Base-by-base conservation (phyloP, 1,140 invertebrate genomes). In the Plectrocnemia conspersa region DNA sequence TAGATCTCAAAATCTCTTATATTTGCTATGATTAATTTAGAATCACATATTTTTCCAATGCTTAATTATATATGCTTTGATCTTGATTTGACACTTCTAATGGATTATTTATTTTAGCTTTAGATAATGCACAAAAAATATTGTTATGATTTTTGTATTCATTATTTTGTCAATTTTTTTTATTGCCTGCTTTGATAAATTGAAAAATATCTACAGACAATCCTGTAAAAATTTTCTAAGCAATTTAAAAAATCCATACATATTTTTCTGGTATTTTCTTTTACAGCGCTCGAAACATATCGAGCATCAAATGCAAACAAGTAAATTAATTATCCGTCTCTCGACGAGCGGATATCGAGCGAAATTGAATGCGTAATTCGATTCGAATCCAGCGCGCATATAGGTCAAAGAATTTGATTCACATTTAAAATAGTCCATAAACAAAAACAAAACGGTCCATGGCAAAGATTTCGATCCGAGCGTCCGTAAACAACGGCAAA, bases 401-500 rank as follows among this genome's bases (percentile, higher is more conserved):
- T 19, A 40, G 40, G 15, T 13, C 27, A 53, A 1, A 11, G 6
- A 44, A 11, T 38, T 38, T 15, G 5, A n/a, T n/a, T n/a, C n/a
- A n/a, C n/a, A n/a, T n/a, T n/a, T n/a, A n/a, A n/a, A n/a, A n/a
- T n/a, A n/a, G n/a, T n/a, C n/a, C n/a, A n/a, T n/a, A n/a, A n/a
- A n/a, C n/a, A n/a, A n/a, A n/a, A n/a, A n/a, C n/a, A n/a, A n/a
- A n/a, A n/a, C n/a, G n/a, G n/a, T n/a, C n/a, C n/a, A n/a, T n/a
- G n/a, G n/a, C n/a, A n/a, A n/a, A n/a, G n/a, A n/a, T n/a, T n/a
- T n/a, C n/a, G n/a, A n/a, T n/a, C n/a, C n/a, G n/a, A n/a, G n/a
- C n/a, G n/a, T n/a, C n/a, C n/a, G n/a, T 24, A 45, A 45, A 45
- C 22, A 2, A 38, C 69, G 71, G 70, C 66, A 65, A 66, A 70